These are phyloP conservation scores for Xiphydria camelus DNA, from an alignment of 2,888 invertebrate genomes.

Conservation along the genomic window DNA sequence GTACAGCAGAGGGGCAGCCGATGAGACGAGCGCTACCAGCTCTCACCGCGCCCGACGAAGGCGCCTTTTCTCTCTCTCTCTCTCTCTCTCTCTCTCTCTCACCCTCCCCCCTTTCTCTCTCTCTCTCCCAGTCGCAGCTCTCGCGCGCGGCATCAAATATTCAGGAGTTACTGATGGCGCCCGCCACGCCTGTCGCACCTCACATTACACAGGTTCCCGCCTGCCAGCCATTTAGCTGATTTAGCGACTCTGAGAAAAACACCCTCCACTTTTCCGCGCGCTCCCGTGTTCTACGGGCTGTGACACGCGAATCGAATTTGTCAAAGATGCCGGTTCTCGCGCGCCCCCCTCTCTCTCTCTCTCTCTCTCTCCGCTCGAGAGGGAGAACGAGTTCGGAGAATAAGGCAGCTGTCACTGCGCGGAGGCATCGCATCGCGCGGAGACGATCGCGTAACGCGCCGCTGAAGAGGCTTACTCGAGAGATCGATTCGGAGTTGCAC, in stretches of 20 bases:
- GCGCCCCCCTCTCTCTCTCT: constrained; percentile 17
- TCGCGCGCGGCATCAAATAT: constrained; percentile 28
- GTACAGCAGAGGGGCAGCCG: not conserved
- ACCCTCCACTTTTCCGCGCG: constrained; percentile 41
- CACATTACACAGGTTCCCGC: constrained; percentile 40
- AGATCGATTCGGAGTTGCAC: too few species aligned
- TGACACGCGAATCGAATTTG: constrained; percentile 54
- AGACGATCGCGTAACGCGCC: too few species aligned
- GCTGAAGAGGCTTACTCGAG: too few species aligned
- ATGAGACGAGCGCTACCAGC: too few species aligned
- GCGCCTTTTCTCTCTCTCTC: too few species aligned
- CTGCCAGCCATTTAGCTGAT: constrained; percentile 43
- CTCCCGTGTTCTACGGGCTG: constrained; percentile 43
- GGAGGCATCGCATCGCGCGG: too few species aligned
- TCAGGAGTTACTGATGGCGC: constrained; percentile 39
- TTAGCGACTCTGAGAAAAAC: constrained; percentile 32
- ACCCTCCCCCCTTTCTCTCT: not conserved
- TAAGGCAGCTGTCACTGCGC: constrained; percentile 29
- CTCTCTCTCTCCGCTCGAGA: constrained; percentile 21
- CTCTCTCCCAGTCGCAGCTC: not conserved
- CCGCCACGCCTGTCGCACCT: constrained; percentile 34
- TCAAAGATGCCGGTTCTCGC: constrained; percentile 39
- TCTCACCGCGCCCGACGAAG: too few species aligned
- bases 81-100: not conserved
- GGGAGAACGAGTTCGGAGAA: constrained; percentile 20